Conservation (phyloP, 2,797 vertebrate genomes). For the Ceryle rudis region DNA sequence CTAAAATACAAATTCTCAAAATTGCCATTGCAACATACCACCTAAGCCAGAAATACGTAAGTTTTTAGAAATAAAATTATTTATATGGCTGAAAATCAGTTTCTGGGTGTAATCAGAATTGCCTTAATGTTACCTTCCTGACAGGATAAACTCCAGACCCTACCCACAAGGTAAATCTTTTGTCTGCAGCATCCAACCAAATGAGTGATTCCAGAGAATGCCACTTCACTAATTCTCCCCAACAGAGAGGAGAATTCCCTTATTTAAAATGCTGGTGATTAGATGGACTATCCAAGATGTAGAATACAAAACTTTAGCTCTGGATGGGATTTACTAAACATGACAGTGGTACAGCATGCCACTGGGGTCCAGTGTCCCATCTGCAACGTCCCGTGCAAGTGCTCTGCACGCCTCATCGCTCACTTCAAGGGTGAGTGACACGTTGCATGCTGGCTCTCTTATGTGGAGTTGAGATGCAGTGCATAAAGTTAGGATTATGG, state of each 20-base stretch:
- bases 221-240: neutral
- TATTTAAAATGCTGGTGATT: neutral
- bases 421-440: neutral
- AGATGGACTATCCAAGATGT: neutral
- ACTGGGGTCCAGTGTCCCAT: neutral
- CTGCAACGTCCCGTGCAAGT: rapidly evolving
- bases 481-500: neutral
- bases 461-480: neutral
- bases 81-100: neutral
- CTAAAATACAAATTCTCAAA: neutral
- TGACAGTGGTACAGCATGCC: rapidly evolving
- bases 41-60: neutral
- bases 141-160: neutral
- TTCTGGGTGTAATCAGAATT: neutral
- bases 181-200: neutral
- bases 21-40: neutral
- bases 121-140: neutral
- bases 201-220: neutral
- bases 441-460: neutral
- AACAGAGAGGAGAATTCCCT: neutral
- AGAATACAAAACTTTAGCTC: neutral
- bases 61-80: neutral
- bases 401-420: neutral
- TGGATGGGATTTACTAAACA: neutral
- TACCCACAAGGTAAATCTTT: neutral